phyloP scores from a whole-genome alignment of 1,140 invertebrate species.

The Drosophila ironensis region DNA sequence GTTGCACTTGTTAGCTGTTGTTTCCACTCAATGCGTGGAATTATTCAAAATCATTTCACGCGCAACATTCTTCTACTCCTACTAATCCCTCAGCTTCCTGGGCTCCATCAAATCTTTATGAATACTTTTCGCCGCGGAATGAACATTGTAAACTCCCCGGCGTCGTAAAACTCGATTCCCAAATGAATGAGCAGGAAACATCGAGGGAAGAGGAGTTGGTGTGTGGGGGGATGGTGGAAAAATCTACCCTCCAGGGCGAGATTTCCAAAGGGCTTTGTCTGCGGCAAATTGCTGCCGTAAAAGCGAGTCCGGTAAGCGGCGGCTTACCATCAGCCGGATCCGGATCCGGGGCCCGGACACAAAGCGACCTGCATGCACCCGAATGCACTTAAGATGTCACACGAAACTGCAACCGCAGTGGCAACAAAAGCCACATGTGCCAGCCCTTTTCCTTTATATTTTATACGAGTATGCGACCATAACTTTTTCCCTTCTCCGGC shows the following conservation, averaged over 20 bases:
- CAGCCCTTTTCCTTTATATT: constrained; percentile 22
- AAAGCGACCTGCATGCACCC: constrained; percentile 24
- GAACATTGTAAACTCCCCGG: constrained; percentile 24
- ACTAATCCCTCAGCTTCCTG: constrained; percentile 24
- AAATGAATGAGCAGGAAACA: neutral
- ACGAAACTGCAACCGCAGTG: constrained; percentile 42
- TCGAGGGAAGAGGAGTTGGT: neutral
- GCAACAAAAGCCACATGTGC: constrained; percentile 57
- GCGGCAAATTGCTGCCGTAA: constrained; percentile 36
- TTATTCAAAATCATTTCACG: constrained; percentile 19
- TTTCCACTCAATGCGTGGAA: neutral
- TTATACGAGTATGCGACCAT: too few species aligned
- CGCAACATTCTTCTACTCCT: neutral
- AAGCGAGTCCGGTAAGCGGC: constrained; percentile 29
- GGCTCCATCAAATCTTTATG: constrained; percentile 33
- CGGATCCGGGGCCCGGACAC: neutral
- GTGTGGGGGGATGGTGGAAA: neutral
- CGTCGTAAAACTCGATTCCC: neutral
- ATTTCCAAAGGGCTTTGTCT: constrained; percentile 36
- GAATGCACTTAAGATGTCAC: constrained; percentile 76
- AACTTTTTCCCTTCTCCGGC: constrained; percentile 36
- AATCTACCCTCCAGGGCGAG: neutral
- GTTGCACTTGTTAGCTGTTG: neutral
- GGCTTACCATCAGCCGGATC: constrained; percentile 26
- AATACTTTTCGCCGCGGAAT: constrained; percentile 16